Conservation (phyloP, 2,113 vertebrate genomes). For the Vidua chalybeata region DNA sequence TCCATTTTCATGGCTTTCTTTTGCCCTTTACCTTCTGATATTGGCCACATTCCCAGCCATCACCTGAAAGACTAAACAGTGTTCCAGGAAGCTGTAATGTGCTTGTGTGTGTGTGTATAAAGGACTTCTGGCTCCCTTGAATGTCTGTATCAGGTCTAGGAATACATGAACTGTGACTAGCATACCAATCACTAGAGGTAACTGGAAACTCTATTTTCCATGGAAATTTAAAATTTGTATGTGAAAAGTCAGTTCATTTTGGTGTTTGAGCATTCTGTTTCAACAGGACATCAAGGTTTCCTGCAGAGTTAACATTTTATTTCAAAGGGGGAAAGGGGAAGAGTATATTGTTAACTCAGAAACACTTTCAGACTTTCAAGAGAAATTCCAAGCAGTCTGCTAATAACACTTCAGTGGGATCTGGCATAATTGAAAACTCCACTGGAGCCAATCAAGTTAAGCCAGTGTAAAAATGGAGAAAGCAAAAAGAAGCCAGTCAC, state of each 20-base stretch:
- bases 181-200: slow-evolving; percentile 36
- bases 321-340: not conserved
- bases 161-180: slow-evolving; percentile 32
- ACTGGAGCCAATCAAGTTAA: slow-evolving; percentile 66
- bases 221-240: slow-evolving; percentile 44
- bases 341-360: slow-evolving; percentile 40
- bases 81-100: slow-evolving; percentile 51
- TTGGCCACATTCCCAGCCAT: slow-evolving; percentile 55
- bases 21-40: slow-evolving; percentile 50
- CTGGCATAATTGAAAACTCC: slow-evolving; percentile 61
- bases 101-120: not conserved
- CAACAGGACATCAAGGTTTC: slow-evolving; percentile 28
- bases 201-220: slow-evolving; percentile 30
- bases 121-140: slow-evolving; percentile 34
- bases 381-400: slow-evolving; percentile 49
- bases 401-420: slow-evolving; percentile 57
- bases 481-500: slow-evolving; percentile 29
- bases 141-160: slow-evolving; percentile 10
- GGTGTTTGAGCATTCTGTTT: slow-evolving; percentile 7
- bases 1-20: slow-evolving; percentile 40
- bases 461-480: slow-evolving; percentile 45
- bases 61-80: slow-evolving; percentile 57
- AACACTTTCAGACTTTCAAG: slow-evolving; percentile 29
- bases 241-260: slow-evolving; percentile 35
- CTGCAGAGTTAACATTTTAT: not conserved